Evolutionary conservation across 2,888 invertebrate species (phyloP).

Genomic region (Neoascia interrupta): DNA sequence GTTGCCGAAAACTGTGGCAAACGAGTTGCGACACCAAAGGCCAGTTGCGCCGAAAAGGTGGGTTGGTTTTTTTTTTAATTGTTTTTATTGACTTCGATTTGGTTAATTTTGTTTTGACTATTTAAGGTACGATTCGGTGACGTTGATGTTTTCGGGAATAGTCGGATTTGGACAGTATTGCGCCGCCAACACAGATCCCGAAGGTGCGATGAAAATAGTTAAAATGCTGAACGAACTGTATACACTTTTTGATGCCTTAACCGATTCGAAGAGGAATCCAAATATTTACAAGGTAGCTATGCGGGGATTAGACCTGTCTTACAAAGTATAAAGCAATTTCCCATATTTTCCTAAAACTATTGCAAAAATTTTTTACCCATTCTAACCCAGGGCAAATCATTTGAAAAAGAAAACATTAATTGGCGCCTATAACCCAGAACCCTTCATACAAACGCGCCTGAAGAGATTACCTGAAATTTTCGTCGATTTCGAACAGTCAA

Average conservation of each 20-base stretch:
- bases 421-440: too few relatives aligned
- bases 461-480: too few relatives aligned
- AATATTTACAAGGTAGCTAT: constrained; percentile 93
- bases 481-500: too few relatives aligned
- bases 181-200: constrained; percentile 92
- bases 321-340: too few relatives aligned
- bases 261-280: constrained; percentile 94
- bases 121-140: constrained; percentile 91
- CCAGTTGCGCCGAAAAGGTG: constrained; percentile 94
- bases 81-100: not conserved
- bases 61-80: constrained; percentile 49
- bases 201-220: constrained; percentile 97
- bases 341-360: too few relatives aligned
- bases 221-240: constrained; percentile 95
- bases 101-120: constrained; percentile 28
- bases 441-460: too few relatives aligned
- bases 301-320: not conserved
- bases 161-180: constrained; percentile 96
- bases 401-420: too few relatives aligned
- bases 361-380: too few relatives aligned
- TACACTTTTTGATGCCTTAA: constrained; percentile 95
- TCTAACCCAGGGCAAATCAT: too few relatives aligned
- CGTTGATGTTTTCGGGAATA: constrained; percentile 95
- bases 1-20: constrained; percentile 96
- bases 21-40: constrained; percentile 93